phyloP scores from a whole-genome alignment of 2,888 invertebrate species.

The Drosophila lutescens region DNA sequence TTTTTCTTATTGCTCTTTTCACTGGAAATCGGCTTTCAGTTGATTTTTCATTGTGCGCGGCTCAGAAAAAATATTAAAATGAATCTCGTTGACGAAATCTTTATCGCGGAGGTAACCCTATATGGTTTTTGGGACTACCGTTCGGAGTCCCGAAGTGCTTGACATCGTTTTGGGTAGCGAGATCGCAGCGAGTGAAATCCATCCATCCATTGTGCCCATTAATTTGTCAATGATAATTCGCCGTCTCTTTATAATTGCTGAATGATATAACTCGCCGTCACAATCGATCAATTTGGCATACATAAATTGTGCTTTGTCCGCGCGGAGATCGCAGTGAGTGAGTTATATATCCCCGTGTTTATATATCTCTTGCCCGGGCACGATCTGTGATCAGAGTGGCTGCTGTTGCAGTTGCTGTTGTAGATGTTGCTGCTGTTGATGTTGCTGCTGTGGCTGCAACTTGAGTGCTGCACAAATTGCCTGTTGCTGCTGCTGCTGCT shows the following conservation, averaged over 20 bases:
- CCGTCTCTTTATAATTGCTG: constrained; percentile 75
- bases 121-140: constrained; percentile 57
- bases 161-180: constrained; percentile 61
- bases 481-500: constrained; percentile 24
- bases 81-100: constrained; percentile 45
- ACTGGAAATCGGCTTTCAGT: constrained; percentile 78
- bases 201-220: constrained; percentile 55
- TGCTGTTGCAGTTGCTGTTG: constrained; percentile 8
- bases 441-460: constrained; percentile 17
- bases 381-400: constrained; percentile 22
- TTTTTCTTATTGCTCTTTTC: constrained; percentile 50
- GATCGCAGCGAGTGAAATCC: constrained; percentile 30
- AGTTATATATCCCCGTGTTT: constrained; percentile 60
- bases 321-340: constrained; percentile 39
- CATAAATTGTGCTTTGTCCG: constrained; percentile 65
- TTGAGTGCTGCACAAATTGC: constrained; percentile 56
- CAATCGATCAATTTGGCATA: constrained; percentile 74
- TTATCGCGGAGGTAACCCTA: constrained; percentile 49
- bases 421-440: constrained; percentile 1
- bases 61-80: constrained; percentile 56
- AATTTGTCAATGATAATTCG: constrained; percentile 74
- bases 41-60: constrained; percentile 56
- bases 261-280: constrained; percentile 60
- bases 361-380: constrained; percentile 58
- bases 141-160: constrained; percentile 57